A percentile compares a stretch with the other conserved stretches of the same genome.
These are phyloP conservation scores for Sebastes aleutianus DNA, from an alignment of 2,797 vertebrate genomes.

Conservation along the genomic window DNA sequence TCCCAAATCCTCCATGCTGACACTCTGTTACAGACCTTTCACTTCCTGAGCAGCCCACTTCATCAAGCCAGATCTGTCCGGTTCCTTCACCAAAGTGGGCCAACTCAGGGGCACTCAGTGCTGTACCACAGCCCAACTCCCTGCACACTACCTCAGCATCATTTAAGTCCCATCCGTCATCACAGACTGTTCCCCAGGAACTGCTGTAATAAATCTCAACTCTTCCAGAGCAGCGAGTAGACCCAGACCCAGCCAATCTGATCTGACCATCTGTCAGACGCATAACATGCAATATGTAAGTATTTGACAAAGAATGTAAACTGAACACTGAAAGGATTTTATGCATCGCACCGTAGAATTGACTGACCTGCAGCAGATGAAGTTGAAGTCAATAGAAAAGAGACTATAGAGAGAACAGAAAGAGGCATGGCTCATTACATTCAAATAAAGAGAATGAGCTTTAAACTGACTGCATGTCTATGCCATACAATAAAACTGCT, in stretches of 20 bases:
- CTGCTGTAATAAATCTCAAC: conserved; percentile 15
- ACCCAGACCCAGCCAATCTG: background rate
- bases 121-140: background rate
- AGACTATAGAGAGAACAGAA: too few relatives aligned
- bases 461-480: background rate
- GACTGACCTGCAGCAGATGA: too few relatives aligned
- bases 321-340: too few relatives aligned
- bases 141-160: conserved; percentile 22
- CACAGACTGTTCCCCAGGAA: conserved; percentile 35
- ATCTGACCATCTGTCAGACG: too few relatives aligned
- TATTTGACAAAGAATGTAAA: too few relatives aligned
- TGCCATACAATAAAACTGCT: background rate
- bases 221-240: conserved; percentile 29
- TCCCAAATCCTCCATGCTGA: background rate
- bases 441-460: background rate
- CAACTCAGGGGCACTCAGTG: fast-evolving
- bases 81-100: background rate
- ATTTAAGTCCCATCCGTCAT: background rate
- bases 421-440: background rate
- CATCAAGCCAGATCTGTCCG: background rate
- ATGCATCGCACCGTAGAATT: too few relatives aligned
- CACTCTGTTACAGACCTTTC: conserved; percentile 19
- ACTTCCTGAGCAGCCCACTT: background rate
- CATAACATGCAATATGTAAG: too few relatives aligned
- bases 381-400: too few relatives aligned